Conservation (phyloP, 1,140 invertebrate genomes). For the Bombus soroeensis region DNA sequence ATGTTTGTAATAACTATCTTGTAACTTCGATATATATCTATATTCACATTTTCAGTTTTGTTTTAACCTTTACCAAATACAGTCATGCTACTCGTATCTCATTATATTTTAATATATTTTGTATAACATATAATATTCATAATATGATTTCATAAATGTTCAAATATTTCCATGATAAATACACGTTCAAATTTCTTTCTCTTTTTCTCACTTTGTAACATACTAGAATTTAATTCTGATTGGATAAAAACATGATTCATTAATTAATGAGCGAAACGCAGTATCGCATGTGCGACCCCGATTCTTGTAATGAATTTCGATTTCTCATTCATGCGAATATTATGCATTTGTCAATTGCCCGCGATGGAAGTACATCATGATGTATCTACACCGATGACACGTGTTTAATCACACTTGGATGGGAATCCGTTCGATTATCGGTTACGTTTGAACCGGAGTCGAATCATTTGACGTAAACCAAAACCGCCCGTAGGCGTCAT, state of each 20-base stretch:
- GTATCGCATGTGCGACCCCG: not conserved
- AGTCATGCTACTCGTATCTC: not conserved
- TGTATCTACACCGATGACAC: not conserved
- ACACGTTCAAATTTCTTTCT: not conserved
- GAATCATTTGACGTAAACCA: not conserved
- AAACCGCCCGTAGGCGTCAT: not conserved
- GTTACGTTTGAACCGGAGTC: not conserved
- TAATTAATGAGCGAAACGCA: not conserved
- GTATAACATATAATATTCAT: not conserved
- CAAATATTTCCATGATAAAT: no score
- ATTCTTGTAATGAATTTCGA: not conserved
- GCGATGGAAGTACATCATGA: not conserved
- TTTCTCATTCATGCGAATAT: not conserved
- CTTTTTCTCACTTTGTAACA: not conserved
- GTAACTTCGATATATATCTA: not conserved
- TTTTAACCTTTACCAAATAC: not conserved
- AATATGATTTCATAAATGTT: not conserved
- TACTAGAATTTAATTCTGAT: not conserved
- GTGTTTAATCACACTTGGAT: conserved; percentile 6
- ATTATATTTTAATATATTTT: not conserved
- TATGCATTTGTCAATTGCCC: conserved; percentile 9
- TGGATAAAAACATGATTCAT: not conserved
- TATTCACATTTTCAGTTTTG: not conserved
- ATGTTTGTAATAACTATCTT: not conserved
- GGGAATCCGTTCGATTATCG: not conserved